Evolutionary conservation across 2,113 vertebrate genomes (phyloP), one percentile per base, ranked within the genome.

Genomic region (Isichthys henryi): DNA sequence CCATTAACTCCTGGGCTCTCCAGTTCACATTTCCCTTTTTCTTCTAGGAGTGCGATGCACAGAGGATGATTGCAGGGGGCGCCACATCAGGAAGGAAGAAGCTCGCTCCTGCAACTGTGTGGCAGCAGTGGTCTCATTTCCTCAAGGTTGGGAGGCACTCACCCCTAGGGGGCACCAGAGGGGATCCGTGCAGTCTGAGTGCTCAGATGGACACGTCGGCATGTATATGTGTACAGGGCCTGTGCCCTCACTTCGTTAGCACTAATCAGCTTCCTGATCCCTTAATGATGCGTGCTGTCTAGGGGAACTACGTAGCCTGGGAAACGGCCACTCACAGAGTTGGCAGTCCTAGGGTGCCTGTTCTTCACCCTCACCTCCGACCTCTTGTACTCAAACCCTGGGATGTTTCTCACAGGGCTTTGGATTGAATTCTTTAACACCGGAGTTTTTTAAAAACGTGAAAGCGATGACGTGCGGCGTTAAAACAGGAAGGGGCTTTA

Each of bases 31-130:
- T 50, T 15, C 11, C 21, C 35, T 27, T 58, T 86, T 39, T 92
- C 87, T 92, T 91, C 21, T 93, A 95, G 94, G 90, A 88, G 92
- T 88, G 90, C 90, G 90, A 88, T 91, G 31, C 90, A 89, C 88
- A 49, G 23, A 82, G 50, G 90, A 88, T 83, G 91, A 89, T 48
- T 91, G 91, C 70, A 85, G 85, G 90, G 90, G 91, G 92, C 90
- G 89, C 50, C 86, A 87, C 86, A 90, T 66, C 35, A 89, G 90
- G 91, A 88, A 90, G 90, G 91, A 92, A 92, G 48, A 62, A 3
- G 45, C 82, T 11, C 4, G 5, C 17, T 43, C 31, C 35, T 43
- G 17, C 35, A 48, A 21, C 19, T 2, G 35, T 9, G 82, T 27
- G 82, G 45, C 21, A 48, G 77, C 45, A 21, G 82, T 35, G 1